A percentile compares a stretch with the other conserved stretches of the same genome.
Evolutionary conservation across 2,888 invertebrate genomes (phyloP).

Genomic region (Ennomos fuscantarius): DNA sequence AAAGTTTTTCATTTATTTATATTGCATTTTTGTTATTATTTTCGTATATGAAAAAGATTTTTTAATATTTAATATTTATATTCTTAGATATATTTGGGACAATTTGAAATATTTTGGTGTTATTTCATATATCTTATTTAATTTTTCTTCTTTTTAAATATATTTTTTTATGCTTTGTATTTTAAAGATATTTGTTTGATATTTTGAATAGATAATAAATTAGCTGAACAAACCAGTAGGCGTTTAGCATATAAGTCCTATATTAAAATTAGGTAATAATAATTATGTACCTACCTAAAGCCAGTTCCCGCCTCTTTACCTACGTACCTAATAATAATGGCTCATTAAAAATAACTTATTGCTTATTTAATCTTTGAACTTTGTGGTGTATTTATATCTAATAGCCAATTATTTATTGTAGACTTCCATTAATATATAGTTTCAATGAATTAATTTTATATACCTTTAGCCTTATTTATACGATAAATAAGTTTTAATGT

Average conservation of each 20-base stretch:
- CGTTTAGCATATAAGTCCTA: too few relatives aligned
- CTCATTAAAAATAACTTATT: constrained; percentile 16
- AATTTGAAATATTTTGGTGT: too few relatives aligned
- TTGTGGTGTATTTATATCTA: constrained; percentile 11
- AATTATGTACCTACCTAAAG: constrained; percentile 2
- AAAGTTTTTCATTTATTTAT: constrained; percentile 23
- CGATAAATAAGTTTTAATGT: neutral
- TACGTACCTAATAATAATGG: constrained; percentile 11
- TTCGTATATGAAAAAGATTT: too few relatives aligned
- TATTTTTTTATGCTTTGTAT: too few relatives aligned
- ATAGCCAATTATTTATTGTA: constrained; percentile 4
- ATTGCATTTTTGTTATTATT: constrained; percentile 4
- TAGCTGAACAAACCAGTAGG: too few relatives aligned
- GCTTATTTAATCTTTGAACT: constrained; percentile 17
- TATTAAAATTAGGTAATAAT: neutral
- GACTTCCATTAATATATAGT: constrained; percentile 3
- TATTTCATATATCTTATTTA: too few relatives aligned
- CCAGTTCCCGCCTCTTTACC: constrained; percentile 12
- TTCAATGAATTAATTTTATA: neutral
- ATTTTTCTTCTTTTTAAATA: too few relatives aligned
- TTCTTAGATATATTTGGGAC: constrained; percentile 2
- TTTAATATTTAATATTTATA: constrained; percentile 22
- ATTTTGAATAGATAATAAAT: too few relatives aligned
- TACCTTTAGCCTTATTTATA: too few relatives aligned
- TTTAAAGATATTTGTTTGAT: too few relatives aligned